phyloP scores from a whole-genome alignment of 2,888 invertebrate genomes.

The Rhopalosiphum nymphaeae region DNA sequence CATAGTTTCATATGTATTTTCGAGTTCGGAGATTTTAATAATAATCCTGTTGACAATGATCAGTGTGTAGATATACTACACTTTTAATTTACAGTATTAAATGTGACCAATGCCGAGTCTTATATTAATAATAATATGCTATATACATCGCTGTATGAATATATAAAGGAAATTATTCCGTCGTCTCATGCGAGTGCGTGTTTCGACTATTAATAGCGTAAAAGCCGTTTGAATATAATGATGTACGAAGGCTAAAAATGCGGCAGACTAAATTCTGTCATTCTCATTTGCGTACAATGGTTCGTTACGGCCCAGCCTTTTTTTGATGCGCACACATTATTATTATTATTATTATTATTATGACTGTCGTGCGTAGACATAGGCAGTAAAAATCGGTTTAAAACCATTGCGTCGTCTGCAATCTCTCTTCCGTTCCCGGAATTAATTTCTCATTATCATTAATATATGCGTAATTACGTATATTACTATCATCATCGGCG shows the following conservation, averaged over 20 bases:
- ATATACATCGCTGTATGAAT: neutral
- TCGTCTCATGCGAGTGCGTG: neutral
- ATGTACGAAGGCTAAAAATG: neutral
- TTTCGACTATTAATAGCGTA: neutral
- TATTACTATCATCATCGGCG: neutral
- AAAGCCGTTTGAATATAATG: neutral
- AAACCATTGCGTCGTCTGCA: neutral
- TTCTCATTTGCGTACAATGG: slow-evolving; percentile 44
- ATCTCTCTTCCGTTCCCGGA: slow-evolving; percentile 44
- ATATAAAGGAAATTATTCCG: neutral
- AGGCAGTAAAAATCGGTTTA: slow-evolving; percentile 28
- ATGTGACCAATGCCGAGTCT: neutral
- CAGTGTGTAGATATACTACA: neutral
- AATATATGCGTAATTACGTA: neutral
- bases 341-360: neutral
- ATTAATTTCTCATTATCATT: slow-evolving; percentile 15
- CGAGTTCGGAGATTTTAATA: neutral
- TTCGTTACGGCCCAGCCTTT: slow-evolving; percentile 25
- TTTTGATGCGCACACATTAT: too few relatives aligned
- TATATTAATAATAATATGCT: neutral
- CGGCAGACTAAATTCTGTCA: neutral
- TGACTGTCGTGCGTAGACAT: neutral
- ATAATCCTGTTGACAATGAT: neutral
- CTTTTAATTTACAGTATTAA: neutral
- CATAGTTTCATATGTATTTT: neutral